Percentiles rank a stretch among this genome's conserved stretches.
Conservation (phyloP, 1,140 invertebrate species). For the Solenopsis fugax region DNA sequence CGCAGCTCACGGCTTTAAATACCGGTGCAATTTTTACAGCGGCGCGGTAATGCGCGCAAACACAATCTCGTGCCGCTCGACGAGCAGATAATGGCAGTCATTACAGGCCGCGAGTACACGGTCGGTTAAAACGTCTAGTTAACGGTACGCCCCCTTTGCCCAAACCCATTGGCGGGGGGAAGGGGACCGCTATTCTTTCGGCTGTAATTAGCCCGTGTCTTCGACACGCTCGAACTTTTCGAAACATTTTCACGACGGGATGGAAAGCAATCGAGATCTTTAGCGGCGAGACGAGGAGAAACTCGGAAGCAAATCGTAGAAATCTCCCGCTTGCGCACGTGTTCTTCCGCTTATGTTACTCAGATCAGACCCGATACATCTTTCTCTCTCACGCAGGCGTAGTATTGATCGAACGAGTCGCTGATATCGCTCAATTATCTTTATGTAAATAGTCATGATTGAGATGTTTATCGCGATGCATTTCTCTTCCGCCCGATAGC, state of each 20-base stretch:
- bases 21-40: conserved; percentile 31
- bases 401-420: not conserved
- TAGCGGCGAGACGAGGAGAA: conserved; percentile 15
- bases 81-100: conserved; percentile 47
- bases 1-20: conserved; percentile 28
- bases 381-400: not conserved
- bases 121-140: conserved; percentile 49
- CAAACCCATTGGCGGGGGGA: not conserved
- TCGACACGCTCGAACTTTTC: conserved; percentile 69
- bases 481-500: conserved; percentile 16
- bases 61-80: conserved; percentile 27
- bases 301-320: conserved; percentile 51
- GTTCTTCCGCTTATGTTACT: conserved; percentile 49
- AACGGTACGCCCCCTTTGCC: conserved; percentile 61
- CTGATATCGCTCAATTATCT: conserved; percentile 38
- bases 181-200: conserved; percentile 44
- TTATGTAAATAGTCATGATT: conserved; percentile 21
- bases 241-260: conserved; percentile 61
- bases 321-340: not conserved
- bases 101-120: conserved; percentile 13
- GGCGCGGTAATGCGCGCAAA: not conserved
- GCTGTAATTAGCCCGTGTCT: conserved; percentile 71
- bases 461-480: conserved; percentile 31
- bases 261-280: conserved; percentile 37
- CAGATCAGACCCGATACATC: not conserved